phyloP scores from a whole-genome alignment of 2,888 invertebrate genomes.

The Drosophila cracens region DNA sequence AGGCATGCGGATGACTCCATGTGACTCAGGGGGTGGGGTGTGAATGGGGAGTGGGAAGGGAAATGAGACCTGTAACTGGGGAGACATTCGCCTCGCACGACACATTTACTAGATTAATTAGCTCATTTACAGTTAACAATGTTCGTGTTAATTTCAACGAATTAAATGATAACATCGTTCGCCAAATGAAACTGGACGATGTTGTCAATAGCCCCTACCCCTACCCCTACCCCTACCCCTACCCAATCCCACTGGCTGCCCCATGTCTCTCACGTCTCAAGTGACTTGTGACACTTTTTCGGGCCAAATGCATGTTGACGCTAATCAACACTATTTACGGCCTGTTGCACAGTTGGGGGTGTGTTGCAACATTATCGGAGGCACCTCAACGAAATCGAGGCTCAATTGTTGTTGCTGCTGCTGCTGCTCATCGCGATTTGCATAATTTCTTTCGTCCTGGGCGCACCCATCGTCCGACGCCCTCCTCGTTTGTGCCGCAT shows the following conservation, averaged over 20 bases:
- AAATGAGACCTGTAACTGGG: constrained; percentile 4
- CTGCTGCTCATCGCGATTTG: constrained; percentile 63
- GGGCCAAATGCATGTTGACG: constrained; percentile 70
- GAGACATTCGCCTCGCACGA: constrained; percentile 37
- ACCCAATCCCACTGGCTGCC: not conserved
- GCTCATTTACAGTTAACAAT: constrained; percentile 84
- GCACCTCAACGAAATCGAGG: constrained; percentile 27
- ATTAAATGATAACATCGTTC: constrained; percentile 84
- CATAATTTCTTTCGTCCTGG: constrained; percentile 64
- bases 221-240: no score
- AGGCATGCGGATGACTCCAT: constrained; percentile 7
- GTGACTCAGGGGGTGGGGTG: not conserved
- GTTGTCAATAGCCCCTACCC: constrained; percentile 7
- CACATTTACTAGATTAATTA: constrained; percentile 83
- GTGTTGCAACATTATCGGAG: constrained; percentile 20
- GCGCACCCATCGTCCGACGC: constrained; percentile 54
- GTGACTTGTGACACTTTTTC: constrained; percentile 53
- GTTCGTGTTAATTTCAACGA: constrained; percentile 85
- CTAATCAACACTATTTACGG: constrained; percentile 70
- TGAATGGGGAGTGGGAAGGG: no score
- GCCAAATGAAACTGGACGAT: constrained; percentile 20
- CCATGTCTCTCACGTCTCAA: constrained; percentile 19
- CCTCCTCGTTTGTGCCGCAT: constrained; percentile 64
- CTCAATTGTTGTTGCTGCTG: constrained; percentile 25
- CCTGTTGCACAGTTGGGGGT: constrained; percentile 56